Base-by-base conservation (phyloP, 2,888 invertebrate species). In the Macrophya annulata region DNA sequence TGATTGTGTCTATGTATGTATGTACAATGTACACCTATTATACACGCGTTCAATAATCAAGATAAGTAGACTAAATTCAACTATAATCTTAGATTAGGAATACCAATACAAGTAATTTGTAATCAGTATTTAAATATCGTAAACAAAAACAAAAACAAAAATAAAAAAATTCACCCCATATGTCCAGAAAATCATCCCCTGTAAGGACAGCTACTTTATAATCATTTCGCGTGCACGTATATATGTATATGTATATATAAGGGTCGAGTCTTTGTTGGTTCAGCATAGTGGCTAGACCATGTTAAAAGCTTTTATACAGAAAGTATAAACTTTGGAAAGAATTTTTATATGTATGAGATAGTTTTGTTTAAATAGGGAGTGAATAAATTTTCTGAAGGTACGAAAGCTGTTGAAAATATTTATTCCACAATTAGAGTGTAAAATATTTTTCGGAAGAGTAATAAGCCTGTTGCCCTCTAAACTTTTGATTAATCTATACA, bases 241-340 rank as follows among this genome's bases (percentile, higher is more conserved):
- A 43, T 4, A 10, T 1, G 43, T 43, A 45, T 45, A n/a, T 43
- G n/a, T 6, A 62, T 8, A 12, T 48, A 48, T 8, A 62, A 21
- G 62, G 25, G 62, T 62, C 77, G 76, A 76, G 76, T 25, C 77
- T 77, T 77, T 77, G 31, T 77, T 51, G 77, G 40, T 62, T 62
- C 21, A 40, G 3, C 81, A 81, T 17, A 59, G 43, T 51, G 76
- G 55, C 77, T 77, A 77, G 51, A 77, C 77, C 31, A 37, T n/a
- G 43, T 55, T 55, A 77, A 77, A 77, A 55, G 77, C 77, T 55
- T 51, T 55, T 31, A 10, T 55, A 21, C 43, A 74, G 72, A 17
- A 37, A 10, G 15, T 0, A 77, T n/a, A n/a, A 48, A 8, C n/a
- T 51, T 77, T 77, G 15, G 77, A 4, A 37, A 77, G 21, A 51